Conservation (phyloP, 1,140 invertebrate genomes). For the Listronotus bonariensis region DNA sequence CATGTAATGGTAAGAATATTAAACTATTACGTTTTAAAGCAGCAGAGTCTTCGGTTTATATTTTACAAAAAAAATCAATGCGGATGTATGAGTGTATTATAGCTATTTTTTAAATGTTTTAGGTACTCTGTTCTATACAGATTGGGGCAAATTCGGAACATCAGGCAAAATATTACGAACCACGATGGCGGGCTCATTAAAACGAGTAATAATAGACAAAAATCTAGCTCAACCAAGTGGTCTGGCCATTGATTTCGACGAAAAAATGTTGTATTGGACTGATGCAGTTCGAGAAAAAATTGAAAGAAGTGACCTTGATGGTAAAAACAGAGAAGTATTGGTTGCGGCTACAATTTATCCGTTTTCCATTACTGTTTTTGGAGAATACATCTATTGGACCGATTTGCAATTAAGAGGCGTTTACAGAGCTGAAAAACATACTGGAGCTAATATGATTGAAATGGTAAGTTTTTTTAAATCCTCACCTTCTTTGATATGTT, state of each 20-base stretch:
- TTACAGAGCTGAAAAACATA: conserved; percentile 95
- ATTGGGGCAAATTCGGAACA: conserved; percentile 92
- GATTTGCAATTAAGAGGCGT: conserved; percentile 93
- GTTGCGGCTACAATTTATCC: conserved; percentile 93
- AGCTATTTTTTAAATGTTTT: background rate
- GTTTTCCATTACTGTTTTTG: conserved; percentile 91
- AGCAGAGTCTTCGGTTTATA: background rate
- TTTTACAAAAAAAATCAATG: background rate
- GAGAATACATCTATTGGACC: conserved; percentile 96
- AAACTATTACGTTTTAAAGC: background rate
- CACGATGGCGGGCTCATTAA: conserved; percentile 95
- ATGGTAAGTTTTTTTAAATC: conserved; percentile 65
- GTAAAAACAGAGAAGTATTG: conserved; percentile 75
- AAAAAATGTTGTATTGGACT: conserved; percentile 95
- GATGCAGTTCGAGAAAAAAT: conserved; percentile 97
- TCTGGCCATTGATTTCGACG: conserved; percentile 94
- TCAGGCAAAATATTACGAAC: conserved; percentile 93
- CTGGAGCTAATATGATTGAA: conserved; percentile 91
- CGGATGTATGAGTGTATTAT: too few species aligned
- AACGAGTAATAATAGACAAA: conserved; percentile 85
- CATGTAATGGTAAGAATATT: conserved; percentile 77
- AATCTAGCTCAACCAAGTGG: conserved; percentile 95
- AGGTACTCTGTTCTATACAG: conserved; percentile 83
- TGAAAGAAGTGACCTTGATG: conserved; percentile 89
- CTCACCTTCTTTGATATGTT: background rate